Conservation (phyloP, 2,113 vertebrate species). For the Nyctibius bracteatus region DNA sequence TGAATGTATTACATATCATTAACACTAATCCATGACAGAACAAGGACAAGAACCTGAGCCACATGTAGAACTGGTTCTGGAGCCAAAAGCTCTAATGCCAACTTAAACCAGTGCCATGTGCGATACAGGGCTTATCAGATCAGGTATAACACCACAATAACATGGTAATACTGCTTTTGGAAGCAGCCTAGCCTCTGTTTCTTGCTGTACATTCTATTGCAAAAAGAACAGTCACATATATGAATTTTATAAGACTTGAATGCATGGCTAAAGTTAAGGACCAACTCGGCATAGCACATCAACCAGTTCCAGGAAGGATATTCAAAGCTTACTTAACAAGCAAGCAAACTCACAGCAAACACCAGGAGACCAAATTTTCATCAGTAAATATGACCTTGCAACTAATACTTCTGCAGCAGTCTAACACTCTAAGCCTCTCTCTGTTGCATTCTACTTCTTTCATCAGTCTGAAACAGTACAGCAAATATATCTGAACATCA, state of each 20-base stretch:
- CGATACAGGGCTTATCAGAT: neutral
- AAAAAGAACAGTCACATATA: neutral
- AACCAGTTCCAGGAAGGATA: neutral
- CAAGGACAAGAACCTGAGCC: neutral
- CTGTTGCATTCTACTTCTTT: neutral
- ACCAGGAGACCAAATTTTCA: neutral
- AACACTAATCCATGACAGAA: neutral
- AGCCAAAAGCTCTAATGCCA: neutral
- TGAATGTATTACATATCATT: neutral
- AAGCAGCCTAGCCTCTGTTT: neutral
- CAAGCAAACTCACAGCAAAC: neutral
- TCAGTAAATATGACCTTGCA: neutral
- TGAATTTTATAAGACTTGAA: neutral
- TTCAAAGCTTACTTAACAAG: neutral
- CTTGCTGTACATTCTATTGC: neutral
- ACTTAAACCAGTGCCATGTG: neutral
- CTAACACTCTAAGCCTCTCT: neutral
- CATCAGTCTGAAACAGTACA: neutral
- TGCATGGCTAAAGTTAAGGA: neutral
- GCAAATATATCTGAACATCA: neutral
- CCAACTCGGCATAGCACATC: neutral
- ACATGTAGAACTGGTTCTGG: neutral
- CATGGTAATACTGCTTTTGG: neutral
- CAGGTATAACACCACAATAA: neutral
- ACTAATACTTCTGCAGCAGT: neutral